These are phyloP conservation scores for Sarcophaga peregrina DNA, from an alignment of 1,140 invertebrate genomes.

Conservation along the genomic window DNA sequence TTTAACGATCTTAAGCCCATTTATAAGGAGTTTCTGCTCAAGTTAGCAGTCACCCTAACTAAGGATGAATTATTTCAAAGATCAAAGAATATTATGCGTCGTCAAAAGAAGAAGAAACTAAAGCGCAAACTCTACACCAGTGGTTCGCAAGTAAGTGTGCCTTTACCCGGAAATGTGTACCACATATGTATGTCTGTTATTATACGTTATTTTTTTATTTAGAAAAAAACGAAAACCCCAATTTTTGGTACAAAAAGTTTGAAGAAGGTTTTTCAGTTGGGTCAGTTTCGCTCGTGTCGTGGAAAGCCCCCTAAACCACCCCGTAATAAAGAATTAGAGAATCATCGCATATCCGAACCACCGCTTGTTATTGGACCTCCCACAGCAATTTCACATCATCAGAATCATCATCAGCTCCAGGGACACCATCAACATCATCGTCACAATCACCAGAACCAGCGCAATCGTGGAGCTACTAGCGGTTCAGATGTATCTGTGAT, in stretches of 20 bases:
- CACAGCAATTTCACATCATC: neutral
- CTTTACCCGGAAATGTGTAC: neutral
- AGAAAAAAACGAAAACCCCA: conserved; percentile 70
- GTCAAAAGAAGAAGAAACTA: conserved; percentile 77
- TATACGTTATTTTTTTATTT: conserved; percentile 47
- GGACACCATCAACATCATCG: conserved; percentile 1
- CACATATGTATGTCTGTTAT: conserved; percentile 3
- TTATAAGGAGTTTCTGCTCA: conserved; percentile 88
- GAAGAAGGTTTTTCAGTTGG: conserved; percentile 66
- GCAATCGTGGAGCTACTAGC: conserved; percentile 59
- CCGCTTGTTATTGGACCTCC: conserved; percentile 16
- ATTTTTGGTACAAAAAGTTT: conserved; percentile 70
- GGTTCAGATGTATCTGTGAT: conserved; percentile 64
- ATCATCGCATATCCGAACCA: conserved; percentile 45
- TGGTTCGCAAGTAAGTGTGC: conserved; percentile 52
- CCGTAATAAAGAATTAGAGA: conserved; percentile 44
- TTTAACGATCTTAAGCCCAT: conserved; percentile 91
- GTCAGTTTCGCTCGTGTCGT: conserved; percentile 62
- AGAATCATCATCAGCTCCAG: neutral
- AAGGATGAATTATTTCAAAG: conserved; percentile 91
- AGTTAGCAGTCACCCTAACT: conserved; percentile 85
- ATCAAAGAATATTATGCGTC: conserved; percentile 88
- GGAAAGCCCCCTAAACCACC: conserved; percentile 53
- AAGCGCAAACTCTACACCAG: conserved; percentile 66
- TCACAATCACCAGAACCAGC: conserved; percentile 51